A percentile compares a stretch with the other conserved stretches of the same genome.
Evolutionary conservation across 1,140 invertebrate genomes (phyloP).

Genomic region (Drosophila obscura): DNA sequence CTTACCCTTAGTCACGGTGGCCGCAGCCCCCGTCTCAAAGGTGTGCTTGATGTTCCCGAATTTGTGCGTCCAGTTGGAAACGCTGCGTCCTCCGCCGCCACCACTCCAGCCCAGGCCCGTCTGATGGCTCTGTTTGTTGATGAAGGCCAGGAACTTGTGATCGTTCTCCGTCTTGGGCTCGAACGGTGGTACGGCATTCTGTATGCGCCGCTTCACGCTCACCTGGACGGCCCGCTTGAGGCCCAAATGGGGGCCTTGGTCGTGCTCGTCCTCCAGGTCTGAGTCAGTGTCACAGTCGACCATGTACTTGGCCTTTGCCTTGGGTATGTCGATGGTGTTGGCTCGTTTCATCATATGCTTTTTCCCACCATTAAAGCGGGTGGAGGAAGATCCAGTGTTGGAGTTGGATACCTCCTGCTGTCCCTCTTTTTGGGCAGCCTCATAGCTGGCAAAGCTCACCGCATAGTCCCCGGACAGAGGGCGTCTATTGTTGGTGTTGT

Average conservation of each 20-base stretch:
- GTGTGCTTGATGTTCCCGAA: constrained; percentile 94
- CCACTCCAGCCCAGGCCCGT: constrained; percentile 77
- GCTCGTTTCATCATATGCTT: constrained; percentile 92
- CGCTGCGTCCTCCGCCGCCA: constrained; percentile 69
- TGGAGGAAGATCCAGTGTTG: constrained; percentile 18
- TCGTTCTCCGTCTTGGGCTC: constrained; percentile 93
- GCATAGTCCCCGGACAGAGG: constrained; percentile 75
- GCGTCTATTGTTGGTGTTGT: constrained; percentile 30
- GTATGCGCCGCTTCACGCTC: constrained; percentile 83
- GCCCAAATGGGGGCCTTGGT: constrained; percentile 78
- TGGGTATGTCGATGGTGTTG: constrained; percentile 94
- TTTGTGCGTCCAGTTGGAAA: constrained; percentile 89
- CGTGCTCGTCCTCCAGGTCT: constrained; percentile 79
- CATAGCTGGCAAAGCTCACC: constrained; percentile 65
- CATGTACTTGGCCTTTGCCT: constrained; percentile 84
- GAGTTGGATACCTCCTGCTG: constrained; percentile 23
- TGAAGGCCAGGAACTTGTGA: constrained; percentile 92
- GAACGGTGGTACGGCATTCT: constrained; percentile 87
- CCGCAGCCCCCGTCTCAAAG: constrained; percentile 86
- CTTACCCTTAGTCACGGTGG: constrained; percentile 67
- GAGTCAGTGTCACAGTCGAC: constrained; percentile 74
- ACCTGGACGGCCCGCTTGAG: constrained; percentile 86
- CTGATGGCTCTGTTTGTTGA: constrained; percentile 89
- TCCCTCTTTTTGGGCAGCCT: constrained; percentile 8
- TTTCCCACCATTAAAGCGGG: constrained; percentile 86